Percentiles rank a stretch among this genome's conserved stretches.
phyloP scores from a whole-genome alignment of 2,797 vertebrate genomes.

The Sarcoramphus papa region DNA sequence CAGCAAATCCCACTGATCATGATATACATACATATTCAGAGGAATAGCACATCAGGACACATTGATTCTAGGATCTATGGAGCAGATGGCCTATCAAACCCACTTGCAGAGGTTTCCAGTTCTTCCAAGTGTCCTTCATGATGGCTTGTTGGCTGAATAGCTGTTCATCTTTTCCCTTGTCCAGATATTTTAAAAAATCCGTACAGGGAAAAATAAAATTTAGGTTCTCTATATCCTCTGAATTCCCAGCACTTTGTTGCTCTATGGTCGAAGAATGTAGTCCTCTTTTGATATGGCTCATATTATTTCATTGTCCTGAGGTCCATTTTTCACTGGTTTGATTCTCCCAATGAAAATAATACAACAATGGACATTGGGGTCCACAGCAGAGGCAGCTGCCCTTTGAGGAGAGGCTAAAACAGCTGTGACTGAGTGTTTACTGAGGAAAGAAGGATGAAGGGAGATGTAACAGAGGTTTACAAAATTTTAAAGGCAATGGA shows the following conservation, averaged over 20 bases:
- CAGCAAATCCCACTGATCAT: not conserved
- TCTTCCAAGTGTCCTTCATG: not conserved
- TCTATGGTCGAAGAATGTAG: not conserved
- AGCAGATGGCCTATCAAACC: not conserved
- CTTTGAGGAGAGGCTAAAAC: not conserved
- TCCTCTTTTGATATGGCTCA: not conserved
- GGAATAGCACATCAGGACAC: not conserved
- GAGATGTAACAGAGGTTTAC: not conserved
- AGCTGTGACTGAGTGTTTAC: not conserved
- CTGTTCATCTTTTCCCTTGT: not conserved
- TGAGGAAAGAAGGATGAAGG: not conserved
- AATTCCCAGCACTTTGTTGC: not conserved
- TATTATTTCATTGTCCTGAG: not conserved
- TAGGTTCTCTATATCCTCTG: not conserved
- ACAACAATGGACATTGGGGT: not conserved
- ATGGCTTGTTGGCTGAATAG: not conserved
- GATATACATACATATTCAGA: not conserved
- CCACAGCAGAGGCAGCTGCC: not conserved
- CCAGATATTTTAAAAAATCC: not conserved
- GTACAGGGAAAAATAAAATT: not conserved
- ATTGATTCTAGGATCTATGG: not conserved
- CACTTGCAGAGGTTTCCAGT: not conserved
- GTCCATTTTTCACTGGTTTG: not conserved
- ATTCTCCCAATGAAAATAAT: not conserved
- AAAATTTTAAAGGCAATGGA: not conserved